Evolutionary conservation across 2,797 vertebrate genomes (phyloP), one percentile per base, ranked within the genome.

Genomic region (Ctenopoma multispine): DNA sequence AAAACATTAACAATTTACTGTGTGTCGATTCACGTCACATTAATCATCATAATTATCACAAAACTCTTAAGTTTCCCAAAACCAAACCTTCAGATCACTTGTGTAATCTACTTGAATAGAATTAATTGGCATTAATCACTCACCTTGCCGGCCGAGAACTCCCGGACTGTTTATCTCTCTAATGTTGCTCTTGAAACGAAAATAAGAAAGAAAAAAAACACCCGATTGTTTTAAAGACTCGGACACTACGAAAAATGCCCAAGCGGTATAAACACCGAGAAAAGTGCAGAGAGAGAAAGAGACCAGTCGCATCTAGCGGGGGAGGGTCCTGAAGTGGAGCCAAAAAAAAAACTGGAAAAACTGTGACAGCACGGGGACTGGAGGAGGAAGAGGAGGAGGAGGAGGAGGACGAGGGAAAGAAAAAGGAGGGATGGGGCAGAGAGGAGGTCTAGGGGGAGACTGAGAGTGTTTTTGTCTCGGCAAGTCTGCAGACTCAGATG

Each of bases 321-420:
- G 90, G 87, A 86, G 90, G 90, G 80, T 81, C 87, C 71, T 34
- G 69, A 74, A 56, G 76, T 11, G 31, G 11, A 72, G 63, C 66
- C 72, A 70, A 34, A 36, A 70, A 34, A 36, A 29, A 67, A 57
- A 64, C 7, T 64, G 76, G 83, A 84, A 77, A 86, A 81, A 76
- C 12, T 67, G 78, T 83, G 84, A 87, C 80, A 82, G 77, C 44
- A 38, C 49, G 44, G 76, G 46, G 73, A 65, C 58, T 17, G 65
- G 13, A 11, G 11, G n/a, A 1, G 14, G 41, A 29, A 31, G 38
- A 18, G 65, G 13, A 10, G 13, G n/a, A 1, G 14, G 41, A 29
- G 65, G 13, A 11, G 14, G n/a, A 1, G 14, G 41, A 29, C n/a
- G 14, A 10, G 10, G 6, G 41, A 23, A 55, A 9, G n/a, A 24